Evolutionary conservation across 2,797 vertebrate species (phyloP).

Genomic region (Gephyroberyx darwinii): DNA sequence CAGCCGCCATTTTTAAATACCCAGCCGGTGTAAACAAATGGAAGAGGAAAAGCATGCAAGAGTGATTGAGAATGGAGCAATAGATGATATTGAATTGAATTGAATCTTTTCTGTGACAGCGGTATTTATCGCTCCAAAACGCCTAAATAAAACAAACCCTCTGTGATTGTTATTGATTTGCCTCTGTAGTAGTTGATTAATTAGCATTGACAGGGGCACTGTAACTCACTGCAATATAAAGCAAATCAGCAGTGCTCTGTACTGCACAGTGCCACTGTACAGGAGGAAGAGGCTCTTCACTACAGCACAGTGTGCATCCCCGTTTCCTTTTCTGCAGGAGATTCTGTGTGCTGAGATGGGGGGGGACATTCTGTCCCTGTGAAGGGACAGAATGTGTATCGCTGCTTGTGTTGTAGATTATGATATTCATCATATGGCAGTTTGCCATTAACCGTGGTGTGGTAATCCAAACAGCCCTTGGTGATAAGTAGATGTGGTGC

Average conservation of each 20-base stretch:
- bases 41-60: slow-evolving; percentile 6
- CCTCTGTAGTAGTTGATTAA: slow-evolving; percentile 33
- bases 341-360: slow-evolving; percentile 26
- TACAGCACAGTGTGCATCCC: slow-evolving; percentile 30
- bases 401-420: slow-evolving; percentile 60
- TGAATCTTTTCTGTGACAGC: slow-evolving; percentile 37
- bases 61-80: slow-evolving; percentile 35
- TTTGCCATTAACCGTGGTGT: slow-evolving; percentile 59
- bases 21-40: no score
- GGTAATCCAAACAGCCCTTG: slow-evolving; percentile 72
- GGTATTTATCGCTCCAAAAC: slow-evolving; percentile 52
- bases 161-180: slow-evolving; percentile 47
- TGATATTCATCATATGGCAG: slow-evolving; percentile 61
- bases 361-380: no score
- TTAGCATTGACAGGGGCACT: slow-evolving; percentile 27
- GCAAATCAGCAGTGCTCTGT: slow-evolving; percentile 26
- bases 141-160: slow-evolving; percentile 47
- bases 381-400: no score
- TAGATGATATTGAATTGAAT: slow-evolving; percentile 18
- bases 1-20: no score
- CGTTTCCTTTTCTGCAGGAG: slow-evolving; percentile 20
- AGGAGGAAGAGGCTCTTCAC: slow-evolving; percentile 8
- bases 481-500: slow-evolving; percentile 70
- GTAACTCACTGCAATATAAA: slow-evolving; percentile 6
- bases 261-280: neutral